Base-by-base conservation (phyloP, 2,888 invertebrate species). In the Agrilus cyanescens region DNA sequence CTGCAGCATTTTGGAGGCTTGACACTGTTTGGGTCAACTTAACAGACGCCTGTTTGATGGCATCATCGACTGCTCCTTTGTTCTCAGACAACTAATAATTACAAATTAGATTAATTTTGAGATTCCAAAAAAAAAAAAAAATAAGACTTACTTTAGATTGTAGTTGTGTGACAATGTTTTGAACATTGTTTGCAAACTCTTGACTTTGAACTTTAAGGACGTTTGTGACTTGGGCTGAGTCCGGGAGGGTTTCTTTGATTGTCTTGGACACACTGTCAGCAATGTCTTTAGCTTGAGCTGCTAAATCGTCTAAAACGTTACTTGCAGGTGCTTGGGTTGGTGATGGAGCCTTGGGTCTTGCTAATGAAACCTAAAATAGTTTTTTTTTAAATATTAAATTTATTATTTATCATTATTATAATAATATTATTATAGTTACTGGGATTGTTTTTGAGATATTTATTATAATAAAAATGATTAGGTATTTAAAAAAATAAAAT, bases 1-100 rank as follows among this genome's bases (percentile, higher is more conserved):
- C 61, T 25, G 56, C 49, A 40, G 56, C 49, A 40, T 50, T 45
- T 44, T 61, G 48, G 32, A 60, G 40, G 12, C 53, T 48, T 20
- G 44, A 41, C 13, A 55, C 53, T 13, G 58, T 51, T 40, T 54
- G 45, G 18, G 50, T 45, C 25, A 63, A 46, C 20, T 53, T 55
- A 5, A 48, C 46, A 43, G 60, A 38, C 46, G 66, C 45, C 50
- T 54, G 47, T 43, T 59, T 55, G 37, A 60, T 38, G 12, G 54
- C 45, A 25, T 50, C 49, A 44, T 61, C 55, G 37, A 60, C 41
- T 25, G 56, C 54, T 4, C 48, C 36, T 30, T 46, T 44, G 38
- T 44, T 45, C 10, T 37, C 35, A 4, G 16, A 12, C 8, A 43
- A 34, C 38, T 38, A 20, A 30, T 15, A 32, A 12, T 18, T 12